Evolutionary conservation across 2,888 invertebrate species (phyloP), one percentile per base, ranked within the genome.

Genomic region (Leptinotarsa haldemani): DNA sequence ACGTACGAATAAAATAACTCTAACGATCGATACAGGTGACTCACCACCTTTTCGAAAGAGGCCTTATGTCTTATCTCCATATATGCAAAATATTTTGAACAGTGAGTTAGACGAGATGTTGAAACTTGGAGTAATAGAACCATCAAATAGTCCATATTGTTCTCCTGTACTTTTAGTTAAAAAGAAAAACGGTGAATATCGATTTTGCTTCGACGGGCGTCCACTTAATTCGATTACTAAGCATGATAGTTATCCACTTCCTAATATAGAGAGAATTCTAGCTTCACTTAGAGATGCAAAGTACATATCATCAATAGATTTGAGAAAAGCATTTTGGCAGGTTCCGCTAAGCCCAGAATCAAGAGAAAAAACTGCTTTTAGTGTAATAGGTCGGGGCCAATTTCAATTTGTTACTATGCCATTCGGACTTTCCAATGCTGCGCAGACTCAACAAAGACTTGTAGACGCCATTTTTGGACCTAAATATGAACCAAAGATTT

Each of bases 101-200:
- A 56, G 67, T n/a, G 76, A 78, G 47, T 25, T 77, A 5, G 73
- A 77, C 46, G 53, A 70, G 40, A 78, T 74, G 74, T 40, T 78
- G 15, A 50, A 66, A 16, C 46, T 75, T 20, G 74, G 71, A 22
- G 76, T 76, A 2, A 25, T 75, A 1, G 69, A 71, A 18, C 67
- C 56, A 20, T 75, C 73, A 13, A 53, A 69, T 15, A 76, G 76
- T 63, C 69, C 70, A n/a, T 75, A 56, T 22, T 61, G 50, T 48
- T 66, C 63, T 53, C 75, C 76, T 25, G 70, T 76, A 1, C 48
- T 78, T n/a, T 63, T 78, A 5, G 70, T 74, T 12, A 78, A 77
- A 56, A 76, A 78, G 63, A 16, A 46, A 1, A 73, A 69, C 20
- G 73, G 65, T 4, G 70, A 73, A 65, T 70, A 71, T 53, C n/a